phyloP scores from a whole-genome alignment of 1,140 invertebrate species.

The Heliconius hermathena region DNA sequence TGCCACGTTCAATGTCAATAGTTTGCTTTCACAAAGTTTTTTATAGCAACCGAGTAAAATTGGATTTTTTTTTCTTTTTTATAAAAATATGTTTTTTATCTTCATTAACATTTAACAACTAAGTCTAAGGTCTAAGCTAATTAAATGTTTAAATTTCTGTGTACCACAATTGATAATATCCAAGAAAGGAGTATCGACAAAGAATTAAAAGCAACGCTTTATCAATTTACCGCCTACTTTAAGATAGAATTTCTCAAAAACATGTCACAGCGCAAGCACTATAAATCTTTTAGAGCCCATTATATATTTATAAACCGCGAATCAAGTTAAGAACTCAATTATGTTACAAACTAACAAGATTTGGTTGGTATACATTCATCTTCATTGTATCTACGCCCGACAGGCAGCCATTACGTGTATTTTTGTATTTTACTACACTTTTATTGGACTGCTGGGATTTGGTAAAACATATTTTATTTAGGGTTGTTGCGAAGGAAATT shows the following conservation, averaged over 20 bases:
- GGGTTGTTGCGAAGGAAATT: background rate
- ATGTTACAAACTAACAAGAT: conserved; percentile 38
- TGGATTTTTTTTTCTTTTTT: too few relatives aligned
- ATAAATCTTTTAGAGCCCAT: conserved; percentile 29
- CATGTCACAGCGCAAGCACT: background rate
- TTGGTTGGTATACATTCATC: conserved; percentile 30
- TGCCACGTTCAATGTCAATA: too few relatives aligned
- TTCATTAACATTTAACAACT: too few relatives aligned
- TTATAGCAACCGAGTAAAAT: too few relatives aligned
- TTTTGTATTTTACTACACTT: background rate
- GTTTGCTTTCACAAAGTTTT: too few relatives aligned
- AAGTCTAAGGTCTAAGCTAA: too few relatives aligned
- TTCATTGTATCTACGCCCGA: conserved; percentile 28
- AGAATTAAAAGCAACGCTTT: background rate
- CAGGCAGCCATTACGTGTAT: background rate
- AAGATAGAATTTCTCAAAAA: background rate
- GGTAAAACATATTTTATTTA: background rate
- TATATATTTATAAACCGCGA: conserved; percentile 19
- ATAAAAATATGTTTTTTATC: too few relatives aligned
- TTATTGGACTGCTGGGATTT: background rate
- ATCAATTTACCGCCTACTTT: background rate
- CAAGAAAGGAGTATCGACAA: too few relatives aligned
- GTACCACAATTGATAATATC: too few relatives aligned
- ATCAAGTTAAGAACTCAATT: conserved; percentile 35
- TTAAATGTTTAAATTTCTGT: too few relatives aligned